Evolutionary conservation across 2,888 invertebrate genomes (phyloP).

Genomic region (Torymus auratus): DNA sequence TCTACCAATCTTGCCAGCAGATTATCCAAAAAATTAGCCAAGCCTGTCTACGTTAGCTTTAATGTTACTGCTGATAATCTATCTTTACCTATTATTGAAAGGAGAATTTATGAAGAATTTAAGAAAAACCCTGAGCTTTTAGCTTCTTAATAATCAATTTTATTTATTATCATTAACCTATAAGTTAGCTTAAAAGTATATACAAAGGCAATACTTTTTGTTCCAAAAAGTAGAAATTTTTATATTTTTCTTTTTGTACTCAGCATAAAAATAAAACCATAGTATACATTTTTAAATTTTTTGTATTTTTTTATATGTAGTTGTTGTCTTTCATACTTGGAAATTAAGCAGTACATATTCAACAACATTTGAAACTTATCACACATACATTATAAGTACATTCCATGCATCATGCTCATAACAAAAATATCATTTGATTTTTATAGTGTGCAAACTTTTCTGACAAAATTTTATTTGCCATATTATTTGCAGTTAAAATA

Average conservation of each 20-base stretch:
- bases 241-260: slow-evolving; percentile 45
- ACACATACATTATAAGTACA: slow-evolving; percentile 56
- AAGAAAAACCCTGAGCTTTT: slow-evolving; percentile 66
- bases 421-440: slow-evolving; percentile 54
- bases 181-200: slow-evolving; percentile 8
- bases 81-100: slow-evolving; percentile 69
- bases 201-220: slow-evolving; percentile 24
- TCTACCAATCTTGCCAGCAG: slow-evolving; percentile 73
- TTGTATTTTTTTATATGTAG: slow-evolving; percentile 43
- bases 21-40: slow-evolving; percentile 71
- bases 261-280: slow-evolving; percentile 46
- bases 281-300: slow-evolving; percentile 50
- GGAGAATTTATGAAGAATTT: slow-evolving; percentile 71
- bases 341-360: slow-evolving; percentile 53
- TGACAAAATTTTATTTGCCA: slow-evolving; percentile 28
- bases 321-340: slow-evolving; percentile 44
- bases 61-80: slow-evolving; percentile 70
- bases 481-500: slow-evolving; percentile 41
- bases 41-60: slow-evolving; percentile 75
- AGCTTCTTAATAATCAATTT: slow-evolving; percentile 12
- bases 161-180: slow-evolving; percentile 21
- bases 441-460: slow-evolving; percentile 34
- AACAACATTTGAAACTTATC: slow-evolving; percentile 53
- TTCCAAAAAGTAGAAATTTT: slow-evolving; percentile 38
- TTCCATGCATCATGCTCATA: slow-evolving; percentile 54